Evolutionary conservation across 2,888 invertebrate genomes (phyloP), one percentile per base, ranked within the genome.

Genomic region (Alsophila aescularia): DNA sequence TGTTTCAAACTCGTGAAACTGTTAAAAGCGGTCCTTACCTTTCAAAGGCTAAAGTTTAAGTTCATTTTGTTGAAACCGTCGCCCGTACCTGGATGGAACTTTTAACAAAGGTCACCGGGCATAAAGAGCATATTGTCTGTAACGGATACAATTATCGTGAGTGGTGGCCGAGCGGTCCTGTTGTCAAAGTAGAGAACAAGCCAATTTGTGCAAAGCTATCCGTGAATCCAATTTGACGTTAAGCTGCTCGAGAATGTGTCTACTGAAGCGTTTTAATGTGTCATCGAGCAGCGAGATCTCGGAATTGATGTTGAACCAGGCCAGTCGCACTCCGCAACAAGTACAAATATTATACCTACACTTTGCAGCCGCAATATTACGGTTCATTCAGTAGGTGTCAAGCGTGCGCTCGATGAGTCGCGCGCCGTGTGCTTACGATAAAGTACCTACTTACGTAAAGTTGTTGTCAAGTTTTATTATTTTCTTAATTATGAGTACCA

Each of bases 101-200:
- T 52, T 58, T 60, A 62, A 66, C 70, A 75, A 74, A 73, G 76
- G 67, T 66, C 68, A 62, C 43, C 58, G 63, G 70, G 63, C 62
- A 60, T 60, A 68, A 65, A 62, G 62, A 67, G 70, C 66, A 70
- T 66, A 73, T 74, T 70, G 74, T 70, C 77, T 73, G 73, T 70
- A 77, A 69, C 85, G 85, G 85, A 84, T 77, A 81, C 79, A 83
- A 85, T 84, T 85, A 85, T 74, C 52, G 67, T 60, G 67, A 60
- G 61, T 60, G 61, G 56, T 71, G 75, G 73, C 70, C 70, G 74
- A 70, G 68, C 70, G 58, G 62, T 60, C 62, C 67, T 67, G 72
- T 75, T 76, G 71, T 73, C 68, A 70, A 67, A 68, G 70, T 63
- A 63, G 52, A 67, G 70, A 66, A 67, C 70, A 68, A 66, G 70